phyloP scores from a whole-genome alignment of 2,888 invertebrate genomes.

The Agrotis clavis region DNA sequence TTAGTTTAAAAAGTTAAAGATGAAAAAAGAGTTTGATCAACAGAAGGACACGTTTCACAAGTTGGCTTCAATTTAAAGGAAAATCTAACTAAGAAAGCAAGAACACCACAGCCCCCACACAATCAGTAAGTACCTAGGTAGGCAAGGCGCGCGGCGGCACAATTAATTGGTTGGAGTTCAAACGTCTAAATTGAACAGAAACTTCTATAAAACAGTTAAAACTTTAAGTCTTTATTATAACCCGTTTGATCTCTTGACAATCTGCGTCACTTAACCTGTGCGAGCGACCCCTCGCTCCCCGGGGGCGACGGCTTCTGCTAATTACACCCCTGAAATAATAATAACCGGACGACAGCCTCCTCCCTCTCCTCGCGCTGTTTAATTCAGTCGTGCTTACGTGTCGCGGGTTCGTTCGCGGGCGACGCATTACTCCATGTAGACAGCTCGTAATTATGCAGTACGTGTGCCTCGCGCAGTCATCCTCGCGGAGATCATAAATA shows the following conservation, averaged over 20 bases:
- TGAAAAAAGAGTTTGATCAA: background rate
- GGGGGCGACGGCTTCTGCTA: slow-evolving; percentile 17
- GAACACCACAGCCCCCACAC: background rate
- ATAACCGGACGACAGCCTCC: slow-evolving; percentile 23
- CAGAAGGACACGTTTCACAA: no score
- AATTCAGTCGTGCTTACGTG: slow-evolving; percentile 38
- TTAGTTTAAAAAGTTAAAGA: background rate
- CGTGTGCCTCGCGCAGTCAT: slow-evolving; percentile 6
- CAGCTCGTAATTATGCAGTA: slow-evolving; percentile 31
- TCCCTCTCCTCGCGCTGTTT: slow-evolving; percentile 4
- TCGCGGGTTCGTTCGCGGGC: slow-evolving; percentile 11
- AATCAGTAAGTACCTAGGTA: background rate
- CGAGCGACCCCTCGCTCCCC: background rate
- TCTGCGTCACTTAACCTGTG: slow-evolving; percentile 2
- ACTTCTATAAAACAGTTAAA: background rate
- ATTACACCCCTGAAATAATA: slow-evolving; percentile 55
- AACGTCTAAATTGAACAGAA: background rate
- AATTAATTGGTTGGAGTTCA: background rate
- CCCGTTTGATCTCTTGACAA: slow-evolving; percentile 1
- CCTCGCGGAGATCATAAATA: slow-evolving; percentile 1
- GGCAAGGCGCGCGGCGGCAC: background rate
- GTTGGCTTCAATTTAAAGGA: no score
- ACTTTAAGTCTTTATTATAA: background rate
- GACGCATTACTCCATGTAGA: slow-evolving; percentile 16
- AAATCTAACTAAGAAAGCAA: background rate